phyloP scores from a whole-genome alignment of 2,888 invertebrate genomes.

The Leptarthrus brevirostris region DNA sequence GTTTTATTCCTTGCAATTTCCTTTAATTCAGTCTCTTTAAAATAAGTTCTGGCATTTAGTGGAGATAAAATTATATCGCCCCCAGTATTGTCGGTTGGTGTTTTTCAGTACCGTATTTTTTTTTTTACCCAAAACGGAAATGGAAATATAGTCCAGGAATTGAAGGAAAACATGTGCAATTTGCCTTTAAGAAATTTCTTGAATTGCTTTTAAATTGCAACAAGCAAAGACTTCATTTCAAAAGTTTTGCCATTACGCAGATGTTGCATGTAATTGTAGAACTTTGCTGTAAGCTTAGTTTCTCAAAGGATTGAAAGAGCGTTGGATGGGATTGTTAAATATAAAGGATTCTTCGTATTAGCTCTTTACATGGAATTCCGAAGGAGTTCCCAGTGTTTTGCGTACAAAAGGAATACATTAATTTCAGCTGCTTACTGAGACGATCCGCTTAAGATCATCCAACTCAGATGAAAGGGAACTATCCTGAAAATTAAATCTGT shows the following conservation, averaged over 20 bases:
- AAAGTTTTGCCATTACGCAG: not conserved
- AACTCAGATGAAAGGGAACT: too few species aligned
- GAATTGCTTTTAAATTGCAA: not conserved
- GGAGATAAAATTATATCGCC: not conserved
- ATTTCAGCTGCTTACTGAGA: too few species aligned
- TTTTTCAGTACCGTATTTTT: not conserved
- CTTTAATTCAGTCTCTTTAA: not conserved
- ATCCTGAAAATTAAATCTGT: too few species aligned
- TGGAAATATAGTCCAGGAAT: not conserved
- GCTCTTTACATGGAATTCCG: too few species aligned
- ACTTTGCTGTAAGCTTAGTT: too few species aligned
- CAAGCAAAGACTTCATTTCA: not conserved
- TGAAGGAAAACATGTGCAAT: slow-evolving; percentile 1
- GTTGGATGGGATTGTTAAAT: too few species aligned
- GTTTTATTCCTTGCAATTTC: not conserved
- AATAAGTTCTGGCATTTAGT: not conserved
- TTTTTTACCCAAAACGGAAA: not conserved
- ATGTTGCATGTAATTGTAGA: too few species aligned
- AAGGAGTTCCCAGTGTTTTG: too few species aligned
- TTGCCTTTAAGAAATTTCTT: not conserved
- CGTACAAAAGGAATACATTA: too few species aligned
- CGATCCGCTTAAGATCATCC: too few species aligned
- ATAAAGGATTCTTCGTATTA: too few species aligned
- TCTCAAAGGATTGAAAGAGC: too few species aligned
- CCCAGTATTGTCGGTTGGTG: not conserved